Evolutionary conservation across 2,888 invertebrate genomes (phyloP), one percentile per base, ranked within the genome.

Genomic region (Pyralis farinalis): DNA sequence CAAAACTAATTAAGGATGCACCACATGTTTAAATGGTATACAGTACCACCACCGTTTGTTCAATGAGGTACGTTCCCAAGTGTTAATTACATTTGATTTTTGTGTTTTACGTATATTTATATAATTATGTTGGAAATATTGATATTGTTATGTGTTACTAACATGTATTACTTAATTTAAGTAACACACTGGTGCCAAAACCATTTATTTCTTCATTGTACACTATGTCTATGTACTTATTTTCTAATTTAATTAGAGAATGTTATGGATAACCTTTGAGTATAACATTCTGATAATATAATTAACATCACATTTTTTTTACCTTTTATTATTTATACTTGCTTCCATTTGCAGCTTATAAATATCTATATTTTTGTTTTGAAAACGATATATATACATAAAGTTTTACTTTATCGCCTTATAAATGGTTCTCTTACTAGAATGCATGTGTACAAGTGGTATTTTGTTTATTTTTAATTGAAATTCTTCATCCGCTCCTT

Each of bases 1-100:
- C 86, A 84, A 87, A 86, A 87, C 85, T 85, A 75, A 80, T 84
- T 87, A 87, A 87, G 88, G 88, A 87, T 84, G 85, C 77, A 76
- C 85, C 74, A 84, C 82, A 81, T 81, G 79, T 83, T 83, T 83
- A 82, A 80, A 83, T 78, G 87, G 87, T 86, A 78, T 68, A 69
- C 75, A 74, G 71, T 82, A 78, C 86, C 82, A 79, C 80, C 85
- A 81, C 82, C 86, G 85, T 86, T 81, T 80, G 82, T 83, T 80
- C 59, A 61, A 70, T 71, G 82, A 88, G 88, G 88, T 88, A 88
- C 86, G 88, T 87, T 75, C 66, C 72, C 78, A 68, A 72, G 77
- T 79, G 78, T 84, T 84, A 66, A 68, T 71, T 70, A 71, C 57
- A 61, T 65, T 75, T 76, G 66, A 73, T 83, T 81, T 83, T 81